Evolutionary conservation across 2,888 invertebrate species (phyloP).

Genomic region (Thumatha senex): DNA sequence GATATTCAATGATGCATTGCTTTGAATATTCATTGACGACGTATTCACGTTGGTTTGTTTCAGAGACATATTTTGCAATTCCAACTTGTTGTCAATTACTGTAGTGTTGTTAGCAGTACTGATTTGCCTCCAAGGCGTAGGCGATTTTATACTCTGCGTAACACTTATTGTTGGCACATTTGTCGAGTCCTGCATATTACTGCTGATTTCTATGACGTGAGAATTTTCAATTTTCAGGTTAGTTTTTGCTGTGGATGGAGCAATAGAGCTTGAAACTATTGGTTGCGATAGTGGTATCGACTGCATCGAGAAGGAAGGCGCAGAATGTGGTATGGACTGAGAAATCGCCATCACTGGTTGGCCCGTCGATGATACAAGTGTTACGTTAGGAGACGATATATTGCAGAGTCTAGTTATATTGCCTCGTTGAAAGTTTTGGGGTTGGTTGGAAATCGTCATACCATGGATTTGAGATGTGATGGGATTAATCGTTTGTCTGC

Average conservation of each 20-base stretch:
- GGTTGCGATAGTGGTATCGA: slow-evolving; percentile 76
- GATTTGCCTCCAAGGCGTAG: slow-evolving; percentile 76
- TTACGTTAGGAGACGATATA: slow-evolving; percentile 73
- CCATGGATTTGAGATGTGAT: slow-evolving; percentile 77
- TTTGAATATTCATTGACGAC: slow-evolving; percentile 62
- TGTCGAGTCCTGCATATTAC: slow-evolving; percentile 68
- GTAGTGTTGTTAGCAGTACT: slow-evolving; percentile 46
- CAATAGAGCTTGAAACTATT: slow-evolving; percentile 76
- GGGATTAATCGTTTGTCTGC: slow-evolving; percentile 72
- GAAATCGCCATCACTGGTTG: slow-evolving; percentile 80
- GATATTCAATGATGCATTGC: slow-evolving; percentile 41
- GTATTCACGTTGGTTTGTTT: slow-evolving; percentile 60
- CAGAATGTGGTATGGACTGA: slow-evolving; percentile 68
- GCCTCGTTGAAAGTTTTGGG: slow-evolving; percentile 63
- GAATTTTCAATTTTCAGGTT: slow-evolving; percentile 73
- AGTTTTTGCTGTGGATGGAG: slow-evolving; percentile 66
- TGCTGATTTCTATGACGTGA: slow-evolving; percentile 77
- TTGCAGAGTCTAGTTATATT: slow-evolving; percentile 63
- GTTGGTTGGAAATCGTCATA: slow-evolving; percentile 67
- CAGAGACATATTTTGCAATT: slow-evolving; percentile 63
- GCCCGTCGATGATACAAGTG: slow-evolving; percentile 73
- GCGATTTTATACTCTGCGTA: slow-evolving; percentile 73
- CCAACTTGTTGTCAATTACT: slow-evolving; percentile 62
- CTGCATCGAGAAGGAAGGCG: slow-evolving; percentile 69
- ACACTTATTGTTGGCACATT: slow-evolving; percentile 75